These are phyloP conservation scores for Camelus dromedarius DNA, from an alignment of 2,113 vertebrate genomes.

Conservation along the genomic window DNA sequence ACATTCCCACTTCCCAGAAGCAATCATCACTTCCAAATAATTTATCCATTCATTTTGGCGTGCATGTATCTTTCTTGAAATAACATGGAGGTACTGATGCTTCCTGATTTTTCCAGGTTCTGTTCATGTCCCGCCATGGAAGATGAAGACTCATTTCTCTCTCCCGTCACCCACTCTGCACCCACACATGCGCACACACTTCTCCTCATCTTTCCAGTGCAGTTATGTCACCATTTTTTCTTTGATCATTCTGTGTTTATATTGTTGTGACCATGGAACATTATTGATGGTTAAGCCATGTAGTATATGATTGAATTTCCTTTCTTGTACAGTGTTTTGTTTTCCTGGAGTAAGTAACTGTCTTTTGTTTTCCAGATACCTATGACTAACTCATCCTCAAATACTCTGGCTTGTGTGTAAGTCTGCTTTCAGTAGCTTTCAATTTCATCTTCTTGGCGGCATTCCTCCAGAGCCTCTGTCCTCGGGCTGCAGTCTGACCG, in stretches of 20 bases:
- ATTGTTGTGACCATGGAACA: not conserved
- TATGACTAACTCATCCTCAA: not conserved
- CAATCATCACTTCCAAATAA: not conserved
- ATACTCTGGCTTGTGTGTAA: not conserved
- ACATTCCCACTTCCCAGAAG: not conserved
- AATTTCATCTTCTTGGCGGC: not conserved
- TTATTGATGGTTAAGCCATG: not conserved
- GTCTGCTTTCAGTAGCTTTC: not conserved
- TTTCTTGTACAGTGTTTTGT: not conserved
- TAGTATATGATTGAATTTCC: not conserved
- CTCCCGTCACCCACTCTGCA: not conserved
- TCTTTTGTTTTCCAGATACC: not conserved
- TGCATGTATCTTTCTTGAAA: not conserved
- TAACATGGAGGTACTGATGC: fast-evolving
- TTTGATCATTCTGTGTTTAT: not conserved
- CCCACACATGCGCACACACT: not conserved
- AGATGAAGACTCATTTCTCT: not conserved
- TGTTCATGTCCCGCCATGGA: not conserved
- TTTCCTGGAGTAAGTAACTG: not conserved
- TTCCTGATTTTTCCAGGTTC: not conserved
- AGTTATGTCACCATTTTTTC: not conserved
- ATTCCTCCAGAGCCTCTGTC: not conserved
- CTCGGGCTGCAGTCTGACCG: not conserved
- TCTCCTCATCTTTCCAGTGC: not conserved
- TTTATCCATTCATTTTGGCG: not conserved